Percentiles rank a stretch among this genome's conserved stretches.
These are phyloP conservation scores for Pachycephala philippinensis DNA, from an alignment of 2,113 vertebrate species.

Conservation along the genomic window DNA sequence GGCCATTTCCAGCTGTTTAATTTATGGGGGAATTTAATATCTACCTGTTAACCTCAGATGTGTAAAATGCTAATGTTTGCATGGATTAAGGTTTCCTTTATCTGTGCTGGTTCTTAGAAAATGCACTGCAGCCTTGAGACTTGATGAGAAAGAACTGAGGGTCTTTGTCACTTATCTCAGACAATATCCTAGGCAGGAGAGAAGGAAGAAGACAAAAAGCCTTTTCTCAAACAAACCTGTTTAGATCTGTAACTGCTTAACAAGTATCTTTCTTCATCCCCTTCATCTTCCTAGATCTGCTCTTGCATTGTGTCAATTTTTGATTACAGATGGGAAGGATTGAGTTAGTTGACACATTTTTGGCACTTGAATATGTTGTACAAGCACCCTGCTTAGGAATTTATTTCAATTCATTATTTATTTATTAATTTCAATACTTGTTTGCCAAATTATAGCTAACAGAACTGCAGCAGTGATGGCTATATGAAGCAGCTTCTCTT, in stretches of 20 bases:
- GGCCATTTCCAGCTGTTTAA: constrained; percentile 16
- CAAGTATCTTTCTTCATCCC: not conserved
- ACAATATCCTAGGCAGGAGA: not conserved
- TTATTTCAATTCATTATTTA: not conserved
- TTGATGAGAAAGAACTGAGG: not conserved
- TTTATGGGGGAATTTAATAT: not conserved
- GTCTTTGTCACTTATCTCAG: not conserved
- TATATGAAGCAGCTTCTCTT: not conserved
- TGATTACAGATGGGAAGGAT: not conserved
- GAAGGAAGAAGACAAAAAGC: not conserved
- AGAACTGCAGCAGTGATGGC: not conserved
- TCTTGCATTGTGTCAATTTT: not conserved
- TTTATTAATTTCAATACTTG: not conserved
- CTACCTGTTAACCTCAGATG: not conserved
- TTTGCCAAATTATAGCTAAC: not conserved
- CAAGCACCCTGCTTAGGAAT: not conserved
- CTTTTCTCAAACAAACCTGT: not conserved
- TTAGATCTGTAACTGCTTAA: not conserved
- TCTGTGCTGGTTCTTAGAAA: not conserved
- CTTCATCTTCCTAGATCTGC: not conserved
- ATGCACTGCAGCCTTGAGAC: not conserved
- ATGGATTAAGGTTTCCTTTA: not conserved
- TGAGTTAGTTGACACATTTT: not conserved
- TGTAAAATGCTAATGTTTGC: not conserved
- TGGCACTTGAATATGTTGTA: not conserved